These are phyloP conservation scores for Petrocephalus zakoni DNA, from an alignment of 2,113 vertebrate genomes.

Conservation along the genomic window DNA sequence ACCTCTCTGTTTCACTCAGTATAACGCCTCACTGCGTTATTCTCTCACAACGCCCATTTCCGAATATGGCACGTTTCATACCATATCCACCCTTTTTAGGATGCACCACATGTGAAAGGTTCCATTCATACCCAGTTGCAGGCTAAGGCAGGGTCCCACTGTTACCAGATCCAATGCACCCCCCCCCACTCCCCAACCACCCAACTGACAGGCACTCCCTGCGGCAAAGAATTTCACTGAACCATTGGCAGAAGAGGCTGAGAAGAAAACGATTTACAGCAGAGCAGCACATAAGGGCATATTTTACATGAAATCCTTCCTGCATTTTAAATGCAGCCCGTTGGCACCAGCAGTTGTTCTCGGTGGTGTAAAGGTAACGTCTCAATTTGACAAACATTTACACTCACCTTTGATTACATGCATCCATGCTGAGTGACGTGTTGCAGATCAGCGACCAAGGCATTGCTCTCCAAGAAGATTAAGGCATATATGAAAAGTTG, in stretches of 20 bases:
- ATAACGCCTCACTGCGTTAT: background rate
- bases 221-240: background rate
- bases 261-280: constrained; percentile 4
- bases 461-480: background rate
- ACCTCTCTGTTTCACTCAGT: constrained; percentile 1
- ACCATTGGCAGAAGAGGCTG: background rate
- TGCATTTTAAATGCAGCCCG: background rate
- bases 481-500: background rate
- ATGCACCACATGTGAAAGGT: background rate
- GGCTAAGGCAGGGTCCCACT: background rate
- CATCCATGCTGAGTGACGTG: background rate
- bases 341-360: background rate
- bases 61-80: background rate
- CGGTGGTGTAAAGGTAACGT: background rate
- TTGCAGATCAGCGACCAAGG: background rate
- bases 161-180: background rate
- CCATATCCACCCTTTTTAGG: background rate
- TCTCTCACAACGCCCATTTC: background rate
- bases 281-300: background rate
- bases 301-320: background rate
- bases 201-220: background rate
- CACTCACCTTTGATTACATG: background rate
- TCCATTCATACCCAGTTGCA: too few species aligned
- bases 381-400: background rate
- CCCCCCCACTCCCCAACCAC: background rate